Evolutionary conservation across 2,888 invertebrate genomes (phyloP).

Genomic region (Lepidocyrtinus sp.): DNA sequence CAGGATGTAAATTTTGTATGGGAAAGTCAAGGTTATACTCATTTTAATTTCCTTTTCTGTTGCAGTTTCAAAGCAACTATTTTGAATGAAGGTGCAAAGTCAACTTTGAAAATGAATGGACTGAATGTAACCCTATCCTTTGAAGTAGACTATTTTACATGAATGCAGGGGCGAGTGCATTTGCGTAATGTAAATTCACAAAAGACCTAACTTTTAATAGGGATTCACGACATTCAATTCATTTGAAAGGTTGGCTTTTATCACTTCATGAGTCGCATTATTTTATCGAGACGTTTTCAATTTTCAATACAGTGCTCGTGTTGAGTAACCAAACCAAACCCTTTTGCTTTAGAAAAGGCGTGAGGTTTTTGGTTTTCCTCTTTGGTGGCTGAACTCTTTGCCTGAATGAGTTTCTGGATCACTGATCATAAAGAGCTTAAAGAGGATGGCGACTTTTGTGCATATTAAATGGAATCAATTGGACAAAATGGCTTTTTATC

Average conservation of each 20-base stretch:
- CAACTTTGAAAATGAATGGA: background rate
- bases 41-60: background rate
- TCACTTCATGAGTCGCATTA: background rate
- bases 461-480: conserved; percentile 20
- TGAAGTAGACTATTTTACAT: too few relatives aligned
- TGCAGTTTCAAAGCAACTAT: too few relatives aligned
- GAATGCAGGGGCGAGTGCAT: background rate
- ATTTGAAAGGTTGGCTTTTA: background rate
- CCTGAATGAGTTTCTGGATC: background rate
- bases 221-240: background rate
- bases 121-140: background rate
- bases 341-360: background rate
- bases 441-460: background rate
- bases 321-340: background rate
- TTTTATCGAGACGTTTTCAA: background rate
- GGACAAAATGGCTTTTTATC: conserved; percentile 32
- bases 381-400: background rate
- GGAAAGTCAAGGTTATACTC: too few relatives aligned
- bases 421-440: background rate
- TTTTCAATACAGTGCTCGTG: background rate
- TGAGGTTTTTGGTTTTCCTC: background rate
- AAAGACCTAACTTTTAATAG: too few relatives aligned
- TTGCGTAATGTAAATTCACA: background rate
- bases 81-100: too few relatives aligned
- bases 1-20: too few relatives aligned